These are phyloP conservation scores for Pseudomyrmex flavicornis DNA, from an alignment of 1,140 invertebrate species.

Conservation along the genomic window DNA sequence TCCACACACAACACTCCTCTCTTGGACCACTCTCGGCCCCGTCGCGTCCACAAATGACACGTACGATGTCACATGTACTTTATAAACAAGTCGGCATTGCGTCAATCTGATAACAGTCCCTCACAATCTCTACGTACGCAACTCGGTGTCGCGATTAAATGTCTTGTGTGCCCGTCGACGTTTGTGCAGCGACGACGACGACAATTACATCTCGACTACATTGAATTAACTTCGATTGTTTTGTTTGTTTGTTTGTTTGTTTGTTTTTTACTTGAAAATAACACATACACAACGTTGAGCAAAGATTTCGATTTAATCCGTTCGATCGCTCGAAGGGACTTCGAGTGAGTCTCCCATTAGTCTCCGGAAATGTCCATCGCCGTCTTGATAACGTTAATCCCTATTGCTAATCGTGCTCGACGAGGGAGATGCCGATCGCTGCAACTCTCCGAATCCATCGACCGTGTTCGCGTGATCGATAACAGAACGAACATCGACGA, in stretches of 20 bases:
- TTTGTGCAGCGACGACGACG: slow-evolving; percentile 1
- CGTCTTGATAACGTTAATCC: slow-evolving; percentile 26
- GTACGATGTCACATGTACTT: slow-evolving; percentile 19
- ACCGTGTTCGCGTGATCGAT: not conserved
- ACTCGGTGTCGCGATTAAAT: slow-evolving; percentile 19
- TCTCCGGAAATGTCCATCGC: slow-evolving; percentile 29
- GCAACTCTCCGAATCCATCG: not conserved
- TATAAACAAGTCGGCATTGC: slow-evolving; percentile 41
- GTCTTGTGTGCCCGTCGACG: not conserved
- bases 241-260: slow-evolving; percentile 49
- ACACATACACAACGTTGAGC: slow-evolving; percentile 73
- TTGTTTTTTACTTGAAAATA: slow-evolving; percentile 56
- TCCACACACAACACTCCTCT: not conserved
- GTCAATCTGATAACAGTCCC: slow-evolving; percentile 26
- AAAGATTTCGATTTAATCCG: slow-evolving; percentile 74
- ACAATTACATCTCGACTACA: slow-evolving; percentile 8
- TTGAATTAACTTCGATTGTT: slow-evolving; percentile 58
- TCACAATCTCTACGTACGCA: not conserved
- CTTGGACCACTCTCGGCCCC: not conserved
- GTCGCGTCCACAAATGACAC: not conserved
- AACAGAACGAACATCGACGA: not conserved
- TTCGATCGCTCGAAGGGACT: slow-evolving; percentile 68
- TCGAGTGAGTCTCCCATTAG: not conserved
- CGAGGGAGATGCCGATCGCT: not conserved
- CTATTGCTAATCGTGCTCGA: slow-evolving; percentile 7